Evolutionary conservation across 2,113 vertebrate genomes (phyloP).

Genomic region (Laticauda laticaudata): DNA sequence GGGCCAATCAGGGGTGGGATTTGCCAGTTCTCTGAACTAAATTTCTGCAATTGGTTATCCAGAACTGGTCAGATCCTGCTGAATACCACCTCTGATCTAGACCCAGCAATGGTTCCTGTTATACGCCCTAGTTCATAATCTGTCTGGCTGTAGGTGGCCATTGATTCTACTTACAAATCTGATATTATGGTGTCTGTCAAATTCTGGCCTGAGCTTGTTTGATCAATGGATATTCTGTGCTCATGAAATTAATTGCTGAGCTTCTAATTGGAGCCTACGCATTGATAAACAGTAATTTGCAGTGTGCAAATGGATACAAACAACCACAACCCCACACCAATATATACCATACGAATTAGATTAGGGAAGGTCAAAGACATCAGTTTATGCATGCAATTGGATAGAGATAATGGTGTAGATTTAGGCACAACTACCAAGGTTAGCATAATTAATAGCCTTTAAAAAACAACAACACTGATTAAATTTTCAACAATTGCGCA

Average conservation of each 20-base stretch:
- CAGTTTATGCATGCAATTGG: not conserved
- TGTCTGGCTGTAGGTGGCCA: slow-evolving; percentile 51
- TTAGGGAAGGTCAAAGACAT: not conserved
- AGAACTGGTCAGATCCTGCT: too few relatives aligned
- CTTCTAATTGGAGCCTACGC: slow-evolving; percentile 41
- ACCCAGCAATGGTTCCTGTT: slow-evolving; percentile 22
- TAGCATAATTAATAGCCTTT: not conserved
- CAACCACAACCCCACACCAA: too few relatives aligned
- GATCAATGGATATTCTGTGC: slow-evolving; percentile 51
- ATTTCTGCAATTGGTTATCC: too few relatives aligned
- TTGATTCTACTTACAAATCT: slow-evolving; percentile 49
- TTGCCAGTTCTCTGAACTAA: too few relatives aligned
- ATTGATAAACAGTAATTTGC: slow-evolving; percentile 43
- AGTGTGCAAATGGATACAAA: not conserved
- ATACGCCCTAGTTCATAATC: slow-evolving; percentile 56
- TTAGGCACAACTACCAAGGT: not conserved
- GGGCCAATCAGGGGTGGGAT: too few relatives aligned
- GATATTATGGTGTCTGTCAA: slow-evolving; percentile 53
- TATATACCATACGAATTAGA: not conserved
- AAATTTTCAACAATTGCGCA: slow-evolving; percentile 8
- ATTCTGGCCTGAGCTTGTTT: slow-evolving; percentile 58
- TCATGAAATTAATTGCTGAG: slow-evolving; percentile 61
- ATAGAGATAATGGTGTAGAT: not conserved
- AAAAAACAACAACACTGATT: not conserved
- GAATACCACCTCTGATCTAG: not conserved